Conservation (phyloP, 2,113 vertebrate genomes). For the Neoarius graeffei region DNA sequence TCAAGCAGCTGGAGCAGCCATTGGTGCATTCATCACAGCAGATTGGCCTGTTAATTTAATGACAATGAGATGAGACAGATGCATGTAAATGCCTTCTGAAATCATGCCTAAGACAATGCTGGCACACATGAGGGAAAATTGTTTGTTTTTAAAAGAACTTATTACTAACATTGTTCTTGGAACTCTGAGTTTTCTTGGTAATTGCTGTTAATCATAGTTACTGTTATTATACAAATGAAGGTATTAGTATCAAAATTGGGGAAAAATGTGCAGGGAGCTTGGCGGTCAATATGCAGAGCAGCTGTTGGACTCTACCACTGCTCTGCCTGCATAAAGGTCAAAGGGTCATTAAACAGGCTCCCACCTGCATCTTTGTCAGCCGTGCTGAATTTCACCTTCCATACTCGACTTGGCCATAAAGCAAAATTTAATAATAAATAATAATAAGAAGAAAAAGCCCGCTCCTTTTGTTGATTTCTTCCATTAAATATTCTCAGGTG, state of each 20-base stretch:
- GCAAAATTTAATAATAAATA: neutral
- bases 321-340: neutral
- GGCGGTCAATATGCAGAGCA: conserved; percentile 11
- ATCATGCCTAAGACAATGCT: neutral
- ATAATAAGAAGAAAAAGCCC: neutral
- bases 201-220: conserved; percentile 7
- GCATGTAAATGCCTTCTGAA: neutral
- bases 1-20: conserved; percentile 1
- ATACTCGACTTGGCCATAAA: conserved; percentile 4
- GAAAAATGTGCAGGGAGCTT: neutral
- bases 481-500: conserved; percentile 19
- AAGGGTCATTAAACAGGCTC: neutral
- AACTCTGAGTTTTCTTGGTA: neutral
- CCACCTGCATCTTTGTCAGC: conserved; percentile 24
- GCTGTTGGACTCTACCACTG: neutral
- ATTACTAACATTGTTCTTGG: neutral
- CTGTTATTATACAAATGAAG: neutral
- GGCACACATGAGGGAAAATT: neutral
- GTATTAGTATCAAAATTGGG: neutral
- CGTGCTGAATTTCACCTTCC: neutral
- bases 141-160: neutral
- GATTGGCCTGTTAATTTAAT: conserved; percentile 14
- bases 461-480: conserved; percentile 14
- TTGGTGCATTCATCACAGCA: neutral
- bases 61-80: neutral